Percentiles rank a stretch among this genome's conserved stretches.
These are phyloP conservation scores for Apostichopus californicus DNA, from an alignment of 35 echinoderm and acorn worm genomes.

Conservation along the genomic window DNA sequence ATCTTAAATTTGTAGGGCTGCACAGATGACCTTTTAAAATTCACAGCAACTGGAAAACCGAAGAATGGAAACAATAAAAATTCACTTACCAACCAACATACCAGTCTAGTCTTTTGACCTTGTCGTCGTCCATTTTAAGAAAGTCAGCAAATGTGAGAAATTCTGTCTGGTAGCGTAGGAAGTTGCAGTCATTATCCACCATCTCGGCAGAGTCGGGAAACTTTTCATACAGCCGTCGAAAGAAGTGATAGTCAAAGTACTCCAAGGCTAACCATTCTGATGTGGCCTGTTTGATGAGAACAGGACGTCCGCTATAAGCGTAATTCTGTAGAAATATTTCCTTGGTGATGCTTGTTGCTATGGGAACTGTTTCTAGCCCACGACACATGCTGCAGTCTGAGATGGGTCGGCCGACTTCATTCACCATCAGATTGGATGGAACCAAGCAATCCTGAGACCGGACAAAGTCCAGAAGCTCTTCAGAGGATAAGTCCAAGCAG, in stretches of 20 bases:
- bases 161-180: constrained; percentile 84
- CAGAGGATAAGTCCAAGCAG: not conserved
- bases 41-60: no score
- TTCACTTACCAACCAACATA: constrained; percentile 91
- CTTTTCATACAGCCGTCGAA: constrained; percentile 69
- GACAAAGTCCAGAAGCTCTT: not conserved
- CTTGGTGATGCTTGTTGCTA: constrained; percentile 49
- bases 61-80: no score
- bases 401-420: constrained; percentile 67
- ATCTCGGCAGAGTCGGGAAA: constrained; percentile 52
- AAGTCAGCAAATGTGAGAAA: constrained; percentile 69
- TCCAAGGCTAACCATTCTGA: constrained; percentile 77
- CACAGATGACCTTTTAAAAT: no score
- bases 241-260: constrained; percentile 74
- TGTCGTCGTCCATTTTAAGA: constrained; percentile 75
- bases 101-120: constrained; percentile 56
- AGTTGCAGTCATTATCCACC: constrained; percentile 74
- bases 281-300: constrained; percentile 68
- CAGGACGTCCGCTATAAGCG: constrained; percentile 83
- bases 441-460: constrained; percentile 54
- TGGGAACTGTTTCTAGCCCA: constrained; percentile 58
- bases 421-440: constrained; percentile 50
- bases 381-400: constrained; percentile 70
- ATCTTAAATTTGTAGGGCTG: no score
- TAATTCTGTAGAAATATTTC: constrained; percentile 72